Evolutionary conservation across 2,797 vertebrate genomes (phyloP).

Genomic region (Sylvia borin): DNA sequence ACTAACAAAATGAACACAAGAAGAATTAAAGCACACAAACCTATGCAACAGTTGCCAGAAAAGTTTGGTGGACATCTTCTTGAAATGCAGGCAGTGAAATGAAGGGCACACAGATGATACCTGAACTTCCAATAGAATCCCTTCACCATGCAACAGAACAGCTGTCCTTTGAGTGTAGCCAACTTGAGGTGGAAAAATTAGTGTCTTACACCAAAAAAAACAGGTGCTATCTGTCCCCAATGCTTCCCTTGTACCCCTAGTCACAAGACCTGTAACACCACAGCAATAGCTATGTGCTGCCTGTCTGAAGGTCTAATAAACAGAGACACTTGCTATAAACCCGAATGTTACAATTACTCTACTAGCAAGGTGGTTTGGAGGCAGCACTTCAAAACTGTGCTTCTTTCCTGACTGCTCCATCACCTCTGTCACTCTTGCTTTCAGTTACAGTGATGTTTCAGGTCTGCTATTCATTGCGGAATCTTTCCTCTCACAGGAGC

Average conservation of each 20-base stretch:
- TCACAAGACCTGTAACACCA: neutral
- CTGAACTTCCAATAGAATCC: neutral
- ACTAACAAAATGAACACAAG: neutral
- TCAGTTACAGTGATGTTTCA: neutral
- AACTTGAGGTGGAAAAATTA: neutral
- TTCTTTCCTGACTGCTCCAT: neutral
- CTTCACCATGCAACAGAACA: neutral
- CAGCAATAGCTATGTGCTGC: neutral
- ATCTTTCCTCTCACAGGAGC: neutral
- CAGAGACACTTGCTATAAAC: neutral
- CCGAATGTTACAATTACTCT: neutral
- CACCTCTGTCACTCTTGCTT: neutral
- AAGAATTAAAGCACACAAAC: neutral
- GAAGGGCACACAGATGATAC: neutral
- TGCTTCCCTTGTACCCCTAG: neutral
- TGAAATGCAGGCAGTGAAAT: neutral
- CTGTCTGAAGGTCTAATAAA: neutral
- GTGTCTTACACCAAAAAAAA: neutral
- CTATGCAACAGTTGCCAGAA: neutral
- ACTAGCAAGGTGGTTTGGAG: neutral
- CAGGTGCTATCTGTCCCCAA: neutral
- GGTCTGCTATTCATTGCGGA: neutral
- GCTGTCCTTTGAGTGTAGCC: neutral
- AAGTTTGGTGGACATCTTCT: rapidly evolving
- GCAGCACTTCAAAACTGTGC: neutral